phyloP scores from a whole-genome alignment of 2,888 invertebrate genomes.

The Stramonita haemastoma region DNA sequence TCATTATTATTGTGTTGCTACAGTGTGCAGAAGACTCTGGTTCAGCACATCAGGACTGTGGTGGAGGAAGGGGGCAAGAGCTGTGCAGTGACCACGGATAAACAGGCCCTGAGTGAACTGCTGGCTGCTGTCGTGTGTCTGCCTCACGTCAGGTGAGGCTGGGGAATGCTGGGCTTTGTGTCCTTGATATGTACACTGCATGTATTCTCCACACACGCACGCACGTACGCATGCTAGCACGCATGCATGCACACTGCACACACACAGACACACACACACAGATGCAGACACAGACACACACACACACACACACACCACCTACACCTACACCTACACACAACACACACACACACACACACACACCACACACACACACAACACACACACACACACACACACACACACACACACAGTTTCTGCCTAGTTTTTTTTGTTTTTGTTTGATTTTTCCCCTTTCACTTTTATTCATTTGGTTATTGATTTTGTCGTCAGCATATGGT shows the following conservation, averaged over 20 bases:
- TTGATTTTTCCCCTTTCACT: too few species aligned
- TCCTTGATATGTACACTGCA: not conserved
- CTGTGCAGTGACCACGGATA: not conserved
- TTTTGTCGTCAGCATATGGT: too few species aligned
- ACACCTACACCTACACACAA: not conserved
- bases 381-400: not conserved
- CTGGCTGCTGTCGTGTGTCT: slow-evolving; percentile 62
- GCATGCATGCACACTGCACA: not conserved
- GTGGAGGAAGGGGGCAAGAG: not conserved
- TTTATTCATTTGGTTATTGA: too few species aligned
- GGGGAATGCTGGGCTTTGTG: too few species aligned
- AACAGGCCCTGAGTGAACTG: slow-evolving; percentile 4
- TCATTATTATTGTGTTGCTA: not conserved
- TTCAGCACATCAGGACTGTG: not conserved
- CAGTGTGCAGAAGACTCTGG: slow-evolving; percentile 15
- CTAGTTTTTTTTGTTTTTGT: too few species aligned
- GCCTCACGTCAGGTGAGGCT: slow-evolving; percentile 67
- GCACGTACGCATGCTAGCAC: too few species aligned
- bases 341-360: slow-evolving; percentile 13
- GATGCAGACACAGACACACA: not conserved
- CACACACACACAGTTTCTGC: not conserved
- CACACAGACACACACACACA: not conserved
- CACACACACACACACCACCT: not conserved
- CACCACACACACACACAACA: slow-evolving; percentile 3
- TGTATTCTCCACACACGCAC: not conserved